A percentile compares a stretch with the other conserved stretches of the same genome.
These are phyloP conservation scores for Drosophila pegasa DNA, from an alignment of 2,888 invertebrate species.

Conservation along the genomic window DNA sequence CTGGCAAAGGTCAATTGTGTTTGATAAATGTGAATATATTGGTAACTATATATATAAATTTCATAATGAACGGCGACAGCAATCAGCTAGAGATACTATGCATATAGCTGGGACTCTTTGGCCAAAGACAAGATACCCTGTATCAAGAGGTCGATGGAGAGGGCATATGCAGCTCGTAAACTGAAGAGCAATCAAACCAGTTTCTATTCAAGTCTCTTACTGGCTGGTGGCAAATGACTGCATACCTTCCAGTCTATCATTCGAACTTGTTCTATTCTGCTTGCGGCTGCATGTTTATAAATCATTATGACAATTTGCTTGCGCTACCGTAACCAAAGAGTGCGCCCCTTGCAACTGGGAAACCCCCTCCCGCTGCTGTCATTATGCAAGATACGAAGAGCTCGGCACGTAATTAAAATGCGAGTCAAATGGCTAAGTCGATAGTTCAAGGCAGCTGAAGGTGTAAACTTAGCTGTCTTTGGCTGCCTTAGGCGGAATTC, in stretches of 20 bases:
- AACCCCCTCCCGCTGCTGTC: slow-evolving; percentile 6
- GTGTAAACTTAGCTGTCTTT: slow-evolving; percentile 38
- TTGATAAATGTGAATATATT: slow-evolving; percentile 38
- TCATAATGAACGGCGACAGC: slow-evolving; percentile 19
- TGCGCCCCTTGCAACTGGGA: slow-evolving; percentile 24
- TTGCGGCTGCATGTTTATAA: slow-evolving; percentile 51
- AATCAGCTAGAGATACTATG: slow-evolving; percentile 18
- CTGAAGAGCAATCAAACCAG: background rate
- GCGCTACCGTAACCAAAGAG: slow-evolving; percentile 67
- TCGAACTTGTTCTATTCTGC: background rate
- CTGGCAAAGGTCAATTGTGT: slow-evolving; percentile 68
- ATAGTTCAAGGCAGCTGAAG: slow-evolving; percentile 66
- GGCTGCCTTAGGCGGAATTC: slow-evolving; percentile 29
- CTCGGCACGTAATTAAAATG: slow-evolving; percentile 64
- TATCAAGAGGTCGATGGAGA: background rate
- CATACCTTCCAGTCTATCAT: slow-evolving; percentile 12
- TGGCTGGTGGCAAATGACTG: background rate
- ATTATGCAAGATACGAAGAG: slow-evolving; percentile 60
- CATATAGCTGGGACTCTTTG: slow-evolving; percentile 23
- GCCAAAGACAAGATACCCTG: slow-evolving; percentile 23
- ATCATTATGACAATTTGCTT: slow-evolving; percentile 69
- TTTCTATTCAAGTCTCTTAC: no score
- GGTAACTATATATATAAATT: slow-evolving; percentile 25
- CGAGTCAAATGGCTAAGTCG: slow-evolving; percentile 55
- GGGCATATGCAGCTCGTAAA: slow-evolving; percentile 4